These are phyloP conservation scores for Orchestia grillus DNA, from an alignment of 1,140 invertebrate species.

Conservation along the genomic window DNA sequence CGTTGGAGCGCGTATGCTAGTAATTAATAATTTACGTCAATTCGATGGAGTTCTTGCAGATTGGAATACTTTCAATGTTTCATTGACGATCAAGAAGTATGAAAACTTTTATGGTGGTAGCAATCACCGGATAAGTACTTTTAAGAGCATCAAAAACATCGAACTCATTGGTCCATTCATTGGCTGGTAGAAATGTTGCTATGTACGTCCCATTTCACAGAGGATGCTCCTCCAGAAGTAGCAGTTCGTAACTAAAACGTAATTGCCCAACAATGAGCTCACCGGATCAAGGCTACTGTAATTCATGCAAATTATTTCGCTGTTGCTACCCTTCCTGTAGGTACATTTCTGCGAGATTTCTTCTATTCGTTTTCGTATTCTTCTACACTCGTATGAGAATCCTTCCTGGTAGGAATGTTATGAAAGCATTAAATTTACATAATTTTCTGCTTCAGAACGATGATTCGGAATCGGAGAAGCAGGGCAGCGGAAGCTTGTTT, in stretches of 20 bases:
- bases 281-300: neutral
- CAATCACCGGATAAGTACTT: neutral
- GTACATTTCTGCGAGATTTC: neutral
- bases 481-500: conserved; percentile 52
- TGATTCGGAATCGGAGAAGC: conserved; percentile 20
- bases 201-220: neutral
- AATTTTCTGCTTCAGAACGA: neutral
- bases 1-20: too few relatives aligned
- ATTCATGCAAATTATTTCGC: neutral
- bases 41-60: neutral
- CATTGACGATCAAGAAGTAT: too few relatives aligned
- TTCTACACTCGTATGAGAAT: neutral
- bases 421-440: neutral
- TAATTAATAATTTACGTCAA: neutral
- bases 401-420: neutral
- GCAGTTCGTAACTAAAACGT: neutral
- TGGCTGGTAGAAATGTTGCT: neutral
- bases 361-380: neutral
- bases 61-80: too few relatives aligned
- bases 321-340: neutral
- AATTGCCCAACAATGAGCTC: neutral
- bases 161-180: neutral
- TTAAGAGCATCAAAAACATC: neutral
- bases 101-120: neutral
- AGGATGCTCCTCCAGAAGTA: neutral